Evolutionary conservation across 2,113 vertebrate genomes (phyloP).

Genomic region (Dicentrarchus labrax): DNA sequence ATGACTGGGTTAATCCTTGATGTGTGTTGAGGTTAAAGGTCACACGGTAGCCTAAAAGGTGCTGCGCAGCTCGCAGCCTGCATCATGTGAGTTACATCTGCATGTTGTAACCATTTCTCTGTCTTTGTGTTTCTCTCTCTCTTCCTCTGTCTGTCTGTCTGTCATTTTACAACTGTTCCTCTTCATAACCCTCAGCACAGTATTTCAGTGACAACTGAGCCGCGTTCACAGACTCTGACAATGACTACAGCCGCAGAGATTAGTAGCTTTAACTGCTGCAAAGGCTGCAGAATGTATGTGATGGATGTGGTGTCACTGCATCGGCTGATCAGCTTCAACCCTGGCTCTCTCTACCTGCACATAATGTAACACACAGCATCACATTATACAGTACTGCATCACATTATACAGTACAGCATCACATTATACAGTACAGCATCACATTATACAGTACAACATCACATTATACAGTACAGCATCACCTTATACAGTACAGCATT

Average conservation of each 20-base stretch:
- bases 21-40: slow-evolving; percentile 56
- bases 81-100: slow-evolving; percentile 46
- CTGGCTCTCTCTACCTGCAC: background rate
- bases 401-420: too few species aligned
- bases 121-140: slow-evolving; percentile 31
- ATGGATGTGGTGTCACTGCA: background rate
- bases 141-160: slow-evolving; percentile 16
- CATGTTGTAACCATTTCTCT: slow-evolving; percentile 45
- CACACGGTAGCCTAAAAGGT: background rate
- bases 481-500: too few species aligned
- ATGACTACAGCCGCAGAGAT: too few species aligned
- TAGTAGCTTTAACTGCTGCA: background rate
- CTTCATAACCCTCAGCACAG: background rate
- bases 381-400: too few species aligned
- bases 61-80: slow-evolving; percentile 35
- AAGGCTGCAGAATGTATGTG: background rate
- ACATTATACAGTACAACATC: too few species aligned
- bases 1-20: slow-evolving; percentile 18
- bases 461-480: too few species aligned
- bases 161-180: background rate
- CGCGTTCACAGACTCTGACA: background rate
- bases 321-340: background rate
- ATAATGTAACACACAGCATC: too few species aligned
- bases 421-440: too few species aligned
- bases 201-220: slow-evolving; percentile 9